A percentile compares a stretch with the other conserved stretches of the same genome.
Conservation (phyloP, 2,113 vertebrate genomes). For the Apaloderma vittatum region DNA sequence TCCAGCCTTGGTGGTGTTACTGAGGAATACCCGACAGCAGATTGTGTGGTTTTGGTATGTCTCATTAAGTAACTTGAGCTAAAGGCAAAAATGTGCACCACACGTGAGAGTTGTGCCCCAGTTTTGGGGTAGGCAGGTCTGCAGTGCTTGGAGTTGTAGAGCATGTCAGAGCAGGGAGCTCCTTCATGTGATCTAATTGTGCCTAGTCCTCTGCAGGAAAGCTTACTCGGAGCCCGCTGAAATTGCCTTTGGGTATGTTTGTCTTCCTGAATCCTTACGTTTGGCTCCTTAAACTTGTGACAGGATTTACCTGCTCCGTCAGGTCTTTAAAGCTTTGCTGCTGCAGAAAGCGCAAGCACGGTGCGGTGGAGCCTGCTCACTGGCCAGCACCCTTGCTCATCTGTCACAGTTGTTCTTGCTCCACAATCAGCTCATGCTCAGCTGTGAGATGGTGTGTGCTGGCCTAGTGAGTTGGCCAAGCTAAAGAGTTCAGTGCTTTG, state of each 20-base stretch:
- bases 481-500: neutral
- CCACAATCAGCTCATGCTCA: accelerated
- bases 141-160: neutral
- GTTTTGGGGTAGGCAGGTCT: neutral
- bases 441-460: neutral
- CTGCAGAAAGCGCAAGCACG: accelerated
- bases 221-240: neutral
- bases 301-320: conserved; percentile 30
- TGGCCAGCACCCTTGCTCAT: neutral
- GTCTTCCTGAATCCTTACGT: neutral
- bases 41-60: neutral
- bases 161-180: neutral
- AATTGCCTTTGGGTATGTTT: neutral
- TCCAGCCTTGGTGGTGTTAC: neutral
- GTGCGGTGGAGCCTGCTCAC: neutral
- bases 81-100: neutral
- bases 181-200: neutral
- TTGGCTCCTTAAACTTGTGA: neutral
- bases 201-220: neutral
- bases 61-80: neutral
- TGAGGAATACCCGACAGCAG: neutral
- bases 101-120: neutral
- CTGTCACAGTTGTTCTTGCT: neutral
- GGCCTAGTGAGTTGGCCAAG: neutral
- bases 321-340: neutral